Evolutionary conservation across 1,140 invertebrate species (phyloP).

Genomic region (Drosophila serrata): DNA sequence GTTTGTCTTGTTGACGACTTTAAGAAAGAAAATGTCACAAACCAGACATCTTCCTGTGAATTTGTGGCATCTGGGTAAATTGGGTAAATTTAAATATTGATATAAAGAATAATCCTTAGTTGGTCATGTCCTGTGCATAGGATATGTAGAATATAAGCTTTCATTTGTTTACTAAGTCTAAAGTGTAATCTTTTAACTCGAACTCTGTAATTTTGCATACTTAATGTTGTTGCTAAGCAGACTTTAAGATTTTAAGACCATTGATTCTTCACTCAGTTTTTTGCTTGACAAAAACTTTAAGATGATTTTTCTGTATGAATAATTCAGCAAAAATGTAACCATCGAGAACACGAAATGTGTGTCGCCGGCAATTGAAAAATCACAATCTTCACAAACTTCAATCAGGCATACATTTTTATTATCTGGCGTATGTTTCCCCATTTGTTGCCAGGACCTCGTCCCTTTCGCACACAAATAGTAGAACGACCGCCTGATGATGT

Average conservation of each 20-base stretch:
- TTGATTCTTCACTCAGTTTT: not conserved
- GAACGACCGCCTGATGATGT: slow-evolving; percentile 38
- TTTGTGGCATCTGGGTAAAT: not conserved
- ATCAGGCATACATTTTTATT: slow-evolving; percentile 81
- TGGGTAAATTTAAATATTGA: not conserved
- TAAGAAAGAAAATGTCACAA: slow-evolving; percentile 35
- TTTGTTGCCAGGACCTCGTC: slow-evolving; percentile 28
- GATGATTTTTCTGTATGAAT: slow-evolving; percentile 47
- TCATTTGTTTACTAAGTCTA: too few relatives aligned
- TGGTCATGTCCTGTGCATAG: not conserved
- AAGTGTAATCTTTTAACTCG: not conserved
- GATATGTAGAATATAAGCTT: not conserved
- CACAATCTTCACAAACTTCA: slow-evolving; percentile 65
- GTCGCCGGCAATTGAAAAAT: slow-evolving; percentile 44
- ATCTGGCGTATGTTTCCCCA: slow-evolving; percentile 51
- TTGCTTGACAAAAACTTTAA: slow-evolving; percentile 15
- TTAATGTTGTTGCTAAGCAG: not conserved
- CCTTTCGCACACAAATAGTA: slow-evolving; percentile 21
- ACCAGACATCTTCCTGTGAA: not conserved
- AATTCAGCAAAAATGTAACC: slow-evolving; percentile 52
- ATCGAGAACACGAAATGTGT: slow-evolving; percentile 1
- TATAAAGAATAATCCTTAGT: not conserved
- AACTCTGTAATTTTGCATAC: not conserved
- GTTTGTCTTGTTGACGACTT: slow-evolving; percentile 56
- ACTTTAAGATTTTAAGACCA: not conserved